Evolutionary conservation across 2,113 vertebrate species (phyloP), one percentile per base, ranked within the genome.

Genomic region (cat (Felis catus)): DNA sequence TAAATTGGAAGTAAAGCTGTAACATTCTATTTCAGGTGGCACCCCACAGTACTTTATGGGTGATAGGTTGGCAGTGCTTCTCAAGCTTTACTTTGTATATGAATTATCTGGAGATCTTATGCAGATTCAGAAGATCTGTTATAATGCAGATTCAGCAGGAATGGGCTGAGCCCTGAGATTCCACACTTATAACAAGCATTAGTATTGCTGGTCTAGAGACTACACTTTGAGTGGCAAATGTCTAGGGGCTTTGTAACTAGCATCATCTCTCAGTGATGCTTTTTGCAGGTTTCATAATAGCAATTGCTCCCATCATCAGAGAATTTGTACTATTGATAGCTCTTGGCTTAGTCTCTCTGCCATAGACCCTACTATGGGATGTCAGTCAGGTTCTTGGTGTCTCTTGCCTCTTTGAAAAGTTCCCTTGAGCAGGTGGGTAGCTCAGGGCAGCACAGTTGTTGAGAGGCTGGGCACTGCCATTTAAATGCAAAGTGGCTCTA

Each of bases 1-100:
- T 68, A 87, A 93, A 33, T 51, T 88, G 51, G 83, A 91, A 80
- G 39, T 18, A 78, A 86, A 86, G 45, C 88, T 94, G 51, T 71
- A 61, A 58, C 12, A 27, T 39, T 93, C 1, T n/a, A 25, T 27
- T 23, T 39, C 51, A 55, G 19, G 5, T 29, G 10, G 18, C 12
- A 27, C 18, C 16, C 73, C 53, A 6, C 7, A 7, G 31, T 29
- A 41, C 12, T 71, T 86, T 51, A 48, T 65, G 76, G 4, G 5
- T 45, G 61, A 61, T 55, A 39, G 82, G 53, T 61, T 82, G 25
- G 4, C 9, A 92, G 36, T 53, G 4, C 48, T 71, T 58, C 78
- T 94, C 11, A 89, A 89, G 81, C 36, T 89, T 83, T 70, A 76
- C 80, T 79, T 63, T 78, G 5, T 16, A 58, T 39, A 12, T 51